phyloP scores from a whole-genome alignment of 37 sponge, comb jelly and placozoan genomes.

The Halichondria panicea region DNA sequence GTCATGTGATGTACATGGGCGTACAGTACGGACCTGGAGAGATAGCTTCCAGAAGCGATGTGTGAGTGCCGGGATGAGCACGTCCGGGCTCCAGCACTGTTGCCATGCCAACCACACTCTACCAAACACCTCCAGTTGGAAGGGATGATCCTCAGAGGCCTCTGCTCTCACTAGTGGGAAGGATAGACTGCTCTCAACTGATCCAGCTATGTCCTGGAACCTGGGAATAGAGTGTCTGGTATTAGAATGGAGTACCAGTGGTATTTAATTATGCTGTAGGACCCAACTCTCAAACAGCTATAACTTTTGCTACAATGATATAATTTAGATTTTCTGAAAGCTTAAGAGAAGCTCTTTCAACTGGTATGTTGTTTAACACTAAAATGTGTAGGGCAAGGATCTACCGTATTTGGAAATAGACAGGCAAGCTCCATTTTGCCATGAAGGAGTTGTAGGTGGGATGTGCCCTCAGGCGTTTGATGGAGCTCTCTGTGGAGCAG shows the following conservation, averaged over 20 bases:
- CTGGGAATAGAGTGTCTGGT: constrained; percentile 45
- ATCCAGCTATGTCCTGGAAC: constrained; percentile 88
- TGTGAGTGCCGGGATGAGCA: constrained; percentile 66
- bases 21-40: constrained; percentile 55
- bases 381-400: not conserved
- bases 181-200: constrained; percentile 53
- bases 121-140: constrained; percentile 56
- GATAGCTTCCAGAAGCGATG: constrained; percentile 97
- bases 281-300: no score
- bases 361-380: no score
- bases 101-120: constrained; percentile 54
- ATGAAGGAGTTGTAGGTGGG: constrained; percentile 71
- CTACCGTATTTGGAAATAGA: constrained; percentile 98
- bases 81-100: constrained; percentile 79
- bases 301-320: no score
- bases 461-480: constrained; percentile 58
- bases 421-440: constrained; percentile 94
- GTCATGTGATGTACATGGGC: not conserved
- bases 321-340: no score
- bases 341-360: no score
- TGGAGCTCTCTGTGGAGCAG: constrained; percentile 46
- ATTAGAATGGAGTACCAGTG: no score
- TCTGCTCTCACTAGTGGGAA: constrained; percentile 20
- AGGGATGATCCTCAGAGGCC: constrained; percentile 2
- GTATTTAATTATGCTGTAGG: no score